A percentile compares a stretch with the other conserved stretches of the same genome.
phyloP scores from a whole-genome alignment of 2,797 vertebrate genomes.

The Lemur catta region DNA sequence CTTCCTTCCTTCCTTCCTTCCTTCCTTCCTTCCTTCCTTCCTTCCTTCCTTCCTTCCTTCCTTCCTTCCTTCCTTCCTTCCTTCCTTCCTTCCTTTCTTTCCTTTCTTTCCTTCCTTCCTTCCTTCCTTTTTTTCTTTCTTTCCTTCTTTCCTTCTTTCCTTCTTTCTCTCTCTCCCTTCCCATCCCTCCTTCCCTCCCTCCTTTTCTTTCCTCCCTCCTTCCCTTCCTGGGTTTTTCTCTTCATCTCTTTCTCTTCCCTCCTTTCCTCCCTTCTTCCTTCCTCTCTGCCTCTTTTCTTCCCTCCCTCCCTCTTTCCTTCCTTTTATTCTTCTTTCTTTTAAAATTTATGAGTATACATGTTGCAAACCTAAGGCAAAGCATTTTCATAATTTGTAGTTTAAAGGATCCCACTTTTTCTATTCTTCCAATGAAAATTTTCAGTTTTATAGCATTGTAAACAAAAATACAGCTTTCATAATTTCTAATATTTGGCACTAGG shows the following conservation, averaged over 20 bases:
- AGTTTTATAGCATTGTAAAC: background rate
- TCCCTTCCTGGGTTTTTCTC: too few species aligned
- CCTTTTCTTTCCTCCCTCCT: background rate
- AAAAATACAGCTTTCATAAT: background rate
- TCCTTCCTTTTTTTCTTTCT: background rate
- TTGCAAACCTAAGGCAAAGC: background rate
- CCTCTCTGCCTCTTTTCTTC: too few species aligned
- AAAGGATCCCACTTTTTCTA: background rate
- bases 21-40: too few species aligned
- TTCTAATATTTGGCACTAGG: background rate
- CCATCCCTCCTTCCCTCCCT: fast-evolving
- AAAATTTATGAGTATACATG: background rate
- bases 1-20: background rate
- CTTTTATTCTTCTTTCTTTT: background rate
- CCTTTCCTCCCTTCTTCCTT: background rate
- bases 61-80: background rate
- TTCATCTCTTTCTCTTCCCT: background rate
- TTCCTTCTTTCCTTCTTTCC: too few species aligned
- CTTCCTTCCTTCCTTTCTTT: too few species aligned
- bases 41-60: background rate
- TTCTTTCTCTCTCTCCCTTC: too few species aligned
- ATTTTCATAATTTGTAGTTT: background rate
- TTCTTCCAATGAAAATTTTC: background rate
- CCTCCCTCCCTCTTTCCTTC: background rate
- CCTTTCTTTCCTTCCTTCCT: fast-evolving